These are phyloP conservation scores for Ifrita kowaldi DNA, from an alignment of 2,113 vertebrate genomes.

Conservation along the genomic window DNA sequence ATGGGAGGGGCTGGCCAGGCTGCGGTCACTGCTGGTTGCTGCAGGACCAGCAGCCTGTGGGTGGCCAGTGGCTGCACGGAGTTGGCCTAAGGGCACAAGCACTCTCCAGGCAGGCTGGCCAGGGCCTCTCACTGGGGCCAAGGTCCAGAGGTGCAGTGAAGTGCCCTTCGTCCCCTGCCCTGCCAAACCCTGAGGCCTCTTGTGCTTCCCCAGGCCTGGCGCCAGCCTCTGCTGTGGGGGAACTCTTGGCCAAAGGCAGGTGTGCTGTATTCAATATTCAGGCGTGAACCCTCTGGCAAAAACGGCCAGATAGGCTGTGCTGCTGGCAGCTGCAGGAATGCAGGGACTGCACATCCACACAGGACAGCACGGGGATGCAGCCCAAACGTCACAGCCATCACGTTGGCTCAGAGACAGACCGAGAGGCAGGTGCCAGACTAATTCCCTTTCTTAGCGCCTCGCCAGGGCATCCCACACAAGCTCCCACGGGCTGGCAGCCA, in stretches of 20 bases:
- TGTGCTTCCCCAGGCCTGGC: background rate
- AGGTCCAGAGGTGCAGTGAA: background rate
- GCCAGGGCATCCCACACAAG: background rate
- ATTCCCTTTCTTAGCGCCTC: background rate
- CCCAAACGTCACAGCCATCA: background rate
- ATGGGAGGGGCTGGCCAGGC: background rate
- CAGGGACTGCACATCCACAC: background rate
- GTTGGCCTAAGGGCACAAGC: background rate
- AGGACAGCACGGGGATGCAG: background rate
- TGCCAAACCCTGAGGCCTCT: background rate
- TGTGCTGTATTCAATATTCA: fast-evolving
- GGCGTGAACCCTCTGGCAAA: background rate
- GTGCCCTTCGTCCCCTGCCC: background rate
- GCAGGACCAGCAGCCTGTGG: background rate
- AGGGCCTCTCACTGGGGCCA: background rate
- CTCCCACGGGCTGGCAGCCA: background rate
- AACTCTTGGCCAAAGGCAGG: background rate
- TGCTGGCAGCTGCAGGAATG: fast-evolving
- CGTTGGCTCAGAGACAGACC: background rate
- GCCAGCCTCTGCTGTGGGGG: background rate
- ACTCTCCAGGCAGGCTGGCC: background rate
- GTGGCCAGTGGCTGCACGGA: background rate
- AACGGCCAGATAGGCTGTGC: background rate
- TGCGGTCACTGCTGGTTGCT: background rate
- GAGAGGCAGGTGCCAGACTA: background rate